Evolutionary conservation across 2,888 invertebrate species (phyloP).

Genomic region (Cantharis nigra): DNA sequence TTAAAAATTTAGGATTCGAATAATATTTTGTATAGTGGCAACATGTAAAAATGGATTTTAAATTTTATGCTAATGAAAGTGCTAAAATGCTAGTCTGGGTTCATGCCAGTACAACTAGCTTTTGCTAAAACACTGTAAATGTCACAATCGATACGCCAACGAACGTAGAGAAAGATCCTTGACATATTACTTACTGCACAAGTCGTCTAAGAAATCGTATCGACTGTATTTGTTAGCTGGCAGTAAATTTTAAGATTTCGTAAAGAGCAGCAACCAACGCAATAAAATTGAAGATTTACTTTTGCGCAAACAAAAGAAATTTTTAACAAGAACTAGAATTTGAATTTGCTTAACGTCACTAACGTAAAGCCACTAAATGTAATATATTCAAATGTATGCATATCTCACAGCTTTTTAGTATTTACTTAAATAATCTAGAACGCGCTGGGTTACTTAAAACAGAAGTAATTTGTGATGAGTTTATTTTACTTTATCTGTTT

Average conservation of each 20-base stretch:
- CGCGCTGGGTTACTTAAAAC: slow-evolving; percentile 26
- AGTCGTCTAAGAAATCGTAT: slow-evolving; percentile 14
- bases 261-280: neutral
- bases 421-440: slow-evolving; percentile 25
- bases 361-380: slow-evolving; percentile 4
- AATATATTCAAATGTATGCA: slow-evolving; percentile 29
- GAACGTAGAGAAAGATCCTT: slow-evolving; percentile 21
- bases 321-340: neutral
- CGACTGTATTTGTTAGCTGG: slow-evolving; percentile 5
- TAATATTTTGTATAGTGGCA: neutral
- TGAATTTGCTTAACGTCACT: neutral
- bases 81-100: neutral
- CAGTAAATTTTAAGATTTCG: slow-evolving; percentile 6
- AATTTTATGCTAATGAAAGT: neutral
- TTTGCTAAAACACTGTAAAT: slow-evolving; percentile 17
- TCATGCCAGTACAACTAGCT: neutral
- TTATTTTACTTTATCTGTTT: neutral
- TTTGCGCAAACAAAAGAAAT: slow-evolving; percentile 1
- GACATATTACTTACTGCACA: slow-evolving; percentile 15
- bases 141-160: slow-evolving; percentile 18
- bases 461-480: slow-evolving; percentile 19
- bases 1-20: neutral
- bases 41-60: neutral
- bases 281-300: slow-evolving; percentile 9
- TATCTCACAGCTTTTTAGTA: slow-evolving; percentile 26